Conservation (phyloP, 2,888 invertebrate species). For the Chloroclysta siterata region DNA sequence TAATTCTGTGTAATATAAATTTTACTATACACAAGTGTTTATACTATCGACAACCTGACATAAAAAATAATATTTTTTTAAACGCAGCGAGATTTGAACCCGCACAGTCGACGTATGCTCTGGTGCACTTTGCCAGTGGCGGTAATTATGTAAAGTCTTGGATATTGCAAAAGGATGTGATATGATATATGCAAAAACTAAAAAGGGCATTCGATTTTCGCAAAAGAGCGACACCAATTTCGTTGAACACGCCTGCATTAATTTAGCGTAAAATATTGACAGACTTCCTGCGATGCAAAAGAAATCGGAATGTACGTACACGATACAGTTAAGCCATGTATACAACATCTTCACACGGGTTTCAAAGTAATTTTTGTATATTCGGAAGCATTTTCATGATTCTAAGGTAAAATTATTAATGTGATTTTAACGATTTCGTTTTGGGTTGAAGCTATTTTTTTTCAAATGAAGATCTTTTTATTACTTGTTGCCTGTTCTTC, state of each 20-base stretch:
- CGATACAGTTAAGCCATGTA: constrained; percentile 70
- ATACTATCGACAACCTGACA: too few species aligned
- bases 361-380: neutral
- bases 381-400: too few species aligned
- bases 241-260: constrained; percentile 67
- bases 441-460: too few species aligned
- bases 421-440: too few species aligned
- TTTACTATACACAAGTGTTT: too few species aligned
- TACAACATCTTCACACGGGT: constrained; percentile 2
- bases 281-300: constrained; percentile 75
- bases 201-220: constrained; percentile 63
- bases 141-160: constrained; percentile 38
- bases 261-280: constrained; percentile 79
- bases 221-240: constrained; percentile 63
- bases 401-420: too few species aligned
- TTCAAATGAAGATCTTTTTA: too few species aligned
- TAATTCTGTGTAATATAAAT: too few species aligned
- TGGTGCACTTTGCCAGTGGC: neutral
- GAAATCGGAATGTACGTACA: constrained; percentile 82
- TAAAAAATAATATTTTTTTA: too few species aligned
- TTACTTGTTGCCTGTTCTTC: too few species aligned
- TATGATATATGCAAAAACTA: constrained; percentile 57
- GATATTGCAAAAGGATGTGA: constrained; percentile 39
- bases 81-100: neutral
- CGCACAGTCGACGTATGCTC: neutral